Base-by-base conservation (phyloP, 1,140 invertebrate genomes). In the Ceratina japonica region DNA sequence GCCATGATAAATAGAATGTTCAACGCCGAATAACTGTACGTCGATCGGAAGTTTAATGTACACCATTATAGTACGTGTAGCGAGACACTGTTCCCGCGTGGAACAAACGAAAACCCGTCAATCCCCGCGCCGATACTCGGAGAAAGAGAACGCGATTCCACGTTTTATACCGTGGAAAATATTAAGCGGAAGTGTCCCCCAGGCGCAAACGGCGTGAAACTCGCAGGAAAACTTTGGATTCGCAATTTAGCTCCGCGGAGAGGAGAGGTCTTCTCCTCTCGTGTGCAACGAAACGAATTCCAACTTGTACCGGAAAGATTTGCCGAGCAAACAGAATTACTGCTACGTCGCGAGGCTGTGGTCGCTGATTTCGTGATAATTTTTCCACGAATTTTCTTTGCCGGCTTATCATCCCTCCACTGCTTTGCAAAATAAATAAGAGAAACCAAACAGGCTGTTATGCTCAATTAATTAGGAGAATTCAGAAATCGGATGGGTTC, bases 321-420 rank as follows among this genome's bases (percentile, higher is more conserved):
- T 77, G 73, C 49, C 72, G 76, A 69, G 73, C 69, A 86, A 86
- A 86, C 76, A 77, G 68, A 86, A 84, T 84, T 86, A 84, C 82
- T 59, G 75, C 71, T 82, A 31, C 18, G 71, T 24, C 52, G 15
- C 52, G 15, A n/a, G 15, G 10, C 58, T 2, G 58, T 59, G 20
- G 58, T 12, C 18, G 20, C 20, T 7, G 20, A 59, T n/a, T 18
- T 58, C 56, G 8, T 2, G 13, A 20, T 10, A 3, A 20, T 15
- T 54, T 54, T 59, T 59, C 20, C 58, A 22, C 58, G 8, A 13
- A 24, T 59, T 59, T 24, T 24, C 22, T 13, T 3, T 59, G n/a
- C 56, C 18, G 1, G 20, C 20, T 59, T 59, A 22, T 24, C 18
- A 20, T 58, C 20, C 7, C 18, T 4, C 0, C 20, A 5, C 37